Evolutionary conservation across 2,888 invertebrate species (phyloP).

Genomic region (Noctua janthe): DNA sequence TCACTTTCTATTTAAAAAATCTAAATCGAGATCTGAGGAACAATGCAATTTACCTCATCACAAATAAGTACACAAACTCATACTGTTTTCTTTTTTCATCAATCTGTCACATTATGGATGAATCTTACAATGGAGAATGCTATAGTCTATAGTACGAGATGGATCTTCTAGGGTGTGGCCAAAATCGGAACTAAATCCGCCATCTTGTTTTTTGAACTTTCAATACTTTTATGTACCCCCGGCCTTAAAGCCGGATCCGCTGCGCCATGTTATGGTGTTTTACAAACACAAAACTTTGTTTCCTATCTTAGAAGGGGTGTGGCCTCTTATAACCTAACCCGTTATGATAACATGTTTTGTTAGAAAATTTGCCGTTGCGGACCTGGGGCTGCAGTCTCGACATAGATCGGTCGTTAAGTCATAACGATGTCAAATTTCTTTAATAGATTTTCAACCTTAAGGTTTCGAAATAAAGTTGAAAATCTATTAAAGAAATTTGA

Average conservation of each 20-base stretch:
- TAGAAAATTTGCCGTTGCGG: too few relatives aligned
- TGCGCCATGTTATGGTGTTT: too few relatives aligned
- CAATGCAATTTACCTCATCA: constrained; percentile 20
- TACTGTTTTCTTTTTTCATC: constrained; percentile 17
- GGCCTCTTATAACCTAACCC: not conserved
- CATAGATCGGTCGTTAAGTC: too few relatives aligned
- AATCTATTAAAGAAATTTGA: too few relatives aligned
- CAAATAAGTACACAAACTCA: not conserved
- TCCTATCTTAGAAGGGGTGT: not conserved
- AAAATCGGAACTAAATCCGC: not conserved
- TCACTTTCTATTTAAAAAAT: not conserved
- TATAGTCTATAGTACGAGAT: not conserved
- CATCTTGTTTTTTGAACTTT: not conserved
- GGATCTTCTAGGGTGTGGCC: not conserved
- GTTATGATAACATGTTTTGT: too few relatives aligned
- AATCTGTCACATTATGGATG: constrained; percentile 26
- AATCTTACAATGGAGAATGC: not conserved
- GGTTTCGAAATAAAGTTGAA: too few relatives aligned
- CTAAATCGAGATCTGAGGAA: constrained; percentile 7
- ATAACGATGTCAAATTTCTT: too few relatives aligned
- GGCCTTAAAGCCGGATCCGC: too few relatives aligned
- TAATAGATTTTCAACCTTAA: too few relatives aligned
- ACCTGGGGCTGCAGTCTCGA: too few relatives aligned
- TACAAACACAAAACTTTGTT: not conserved
- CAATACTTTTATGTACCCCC: not conserved